These are phyloP conservation scores for Panagrolaimus sp. DNA, from an alignment of 1,140 invertebrate genomes.

Conservation along the genomic window DNA sequence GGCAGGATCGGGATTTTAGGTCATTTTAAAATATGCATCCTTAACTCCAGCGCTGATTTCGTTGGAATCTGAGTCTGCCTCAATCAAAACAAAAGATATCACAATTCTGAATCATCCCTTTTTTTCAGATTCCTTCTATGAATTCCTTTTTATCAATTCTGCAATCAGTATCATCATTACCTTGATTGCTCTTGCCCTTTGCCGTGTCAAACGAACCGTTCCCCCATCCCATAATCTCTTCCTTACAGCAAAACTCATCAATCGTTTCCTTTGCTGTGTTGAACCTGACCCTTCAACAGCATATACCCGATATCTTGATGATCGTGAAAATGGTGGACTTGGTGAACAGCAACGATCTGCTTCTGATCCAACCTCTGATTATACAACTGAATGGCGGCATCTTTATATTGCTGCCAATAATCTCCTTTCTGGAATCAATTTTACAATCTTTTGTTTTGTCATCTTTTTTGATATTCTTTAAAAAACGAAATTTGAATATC, in stretches of 20 bases:
- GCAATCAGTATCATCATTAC: constrained; percentile 53
- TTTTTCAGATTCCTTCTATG: constrained; percentile 55
- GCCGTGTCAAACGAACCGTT: constrained; percentile 50
- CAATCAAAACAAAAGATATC: too few species aligned
- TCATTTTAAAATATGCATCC: too few species aligned
- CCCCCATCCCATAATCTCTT: constrained; percentile 51
- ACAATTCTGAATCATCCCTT: too few species aligned
- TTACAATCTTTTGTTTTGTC: constrained; percentile 54
- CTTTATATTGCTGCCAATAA: constrained; percentile 56
- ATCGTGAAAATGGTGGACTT: constrained; percentile 12
- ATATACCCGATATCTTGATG: constrained; percentile 55
- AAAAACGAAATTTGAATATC: too few species aligned
- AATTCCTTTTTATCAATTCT: constrained; percentile 51
- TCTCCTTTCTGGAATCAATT: constrained; percentile 51
- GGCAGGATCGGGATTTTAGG: too few species aligned
- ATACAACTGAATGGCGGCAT: constrained; percentile 54
- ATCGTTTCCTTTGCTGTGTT: constrained; percentile 55
- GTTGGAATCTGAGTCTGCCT: too few species aligned
- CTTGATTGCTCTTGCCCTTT: constrained; percentile 51
- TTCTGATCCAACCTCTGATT: constrained; percentile 30
- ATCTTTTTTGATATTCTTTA: constrained; percentile 53
- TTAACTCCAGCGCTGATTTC: too few species aligned
- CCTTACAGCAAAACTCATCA: constrained; percentile 53
- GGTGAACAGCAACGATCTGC: constrained; percentile 12
- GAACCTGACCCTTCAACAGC: constrained; percentile 47